Evolutionary conservation across 1,140 invertebrate species (phyloP), one percentile per base, ranked within the genome.

Genomic region (Ceratosolen fusciceps): DNA sequence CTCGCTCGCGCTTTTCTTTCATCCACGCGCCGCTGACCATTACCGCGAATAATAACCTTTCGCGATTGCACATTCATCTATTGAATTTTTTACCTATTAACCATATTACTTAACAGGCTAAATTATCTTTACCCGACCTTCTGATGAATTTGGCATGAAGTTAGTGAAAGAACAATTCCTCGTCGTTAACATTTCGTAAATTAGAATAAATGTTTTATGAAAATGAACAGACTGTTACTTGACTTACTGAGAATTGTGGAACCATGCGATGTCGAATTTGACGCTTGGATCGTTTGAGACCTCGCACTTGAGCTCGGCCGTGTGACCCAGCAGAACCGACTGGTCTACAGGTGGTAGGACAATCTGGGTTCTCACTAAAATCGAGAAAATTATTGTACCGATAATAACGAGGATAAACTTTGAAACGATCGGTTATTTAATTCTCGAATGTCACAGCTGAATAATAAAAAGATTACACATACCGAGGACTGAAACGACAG

Each of bases 211-310:
- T 71, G 16, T 52, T 71, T 71, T 21, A 54, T 62, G 47, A 62
- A n/a, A n/a, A n/a, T n/a, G n/a, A n/a, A n/a, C n/a, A n/a, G n/a
- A n/a, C n/a, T n/a, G 26, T 39, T 16, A 8, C 60, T 52, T 37
- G 7, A 91, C 93, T 91, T 90, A 95, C 94, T 95, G 94, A 85
- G 94, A 93, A 88, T 97, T 95, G 84, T 97, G 96, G 88, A 94
- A 97, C 98, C 98, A 99, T 82, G 95, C 93, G 82, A 98, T 94
- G 82, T 95, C 94, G 84, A 95, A 97, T n/a, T 94, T 93, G n/a
- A 98, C 95, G 80, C 94, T 94, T 29, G 96, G 94, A 90, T 98
- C 97, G 85, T 95, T 96, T n/a, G 95, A 97, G 37, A 98, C 95
- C 91, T 96, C 96, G 90, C 98, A 99, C 84, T 97, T 96, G 71